A percentile compares a stretch with the other conserved stretches of the same genome.
These are phyloP conservation scores for Scaptomyza parva DNA, from an alignment of 2,888 invertebrate genomes.

Conservation along the genomic window DNA sequence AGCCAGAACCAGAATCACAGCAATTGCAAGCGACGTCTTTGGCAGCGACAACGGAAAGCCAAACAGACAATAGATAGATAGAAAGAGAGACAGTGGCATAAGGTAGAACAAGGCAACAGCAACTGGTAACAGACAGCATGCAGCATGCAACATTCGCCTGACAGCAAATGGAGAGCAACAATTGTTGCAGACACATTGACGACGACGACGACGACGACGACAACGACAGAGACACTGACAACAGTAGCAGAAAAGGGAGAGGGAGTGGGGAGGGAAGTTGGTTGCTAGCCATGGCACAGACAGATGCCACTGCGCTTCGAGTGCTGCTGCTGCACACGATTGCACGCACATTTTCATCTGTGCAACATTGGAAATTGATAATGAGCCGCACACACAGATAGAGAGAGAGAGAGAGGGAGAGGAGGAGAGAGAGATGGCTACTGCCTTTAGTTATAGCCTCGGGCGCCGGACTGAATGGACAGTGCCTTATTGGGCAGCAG, in stretches of 20 bases:
- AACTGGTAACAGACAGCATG: slow-evolving; percentile 4
- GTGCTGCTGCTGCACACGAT: slow-evolving; percentile 53
- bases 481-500: slow-evolving; percentile 63
- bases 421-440: slow-evolving; percentile 4
- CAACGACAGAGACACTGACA: slow-evolving; percentile 21
- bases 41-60: slow-evolving; percentile 41
- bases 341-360: slow-evolving; percentile 63
- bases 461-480: slow-evolving; percentile 28
- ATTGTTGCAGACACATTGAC: slow-evolving; percentile 81
- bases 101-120: slow-evolving; percentile 12
- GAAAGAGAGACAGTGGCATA: neutral
- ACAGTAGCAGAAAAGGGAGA: slow-evolving; percentile 8
- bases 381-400: slow-evolving; percentile 58
- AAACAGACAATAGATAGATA: slow-evolving; percentile 31
- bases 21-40: slow-evolving; percentile 62
- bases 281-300: slow-evolving; percentile 40
- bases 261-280: neutral
- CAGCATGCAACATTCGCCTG: slow-evolving; percentile 22
- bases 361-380: slow-evolving; percentile 74
- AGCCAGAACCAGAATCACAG: slow-evolving; percentile 68
- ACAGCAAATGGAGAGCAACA: slow-evolving; percentile 75
- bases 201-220: slow-evolving; percentile 50
- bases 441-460: slow-evolving; percentile 1
- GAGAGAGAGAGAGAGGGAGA: neutral
- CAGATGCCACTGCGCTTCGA: slow-evolving; percentile 48